A percentile compares a stretch with the other conserved stretches of the same genome.
Evolutionary conservation across 2,888 invertebrate genomes (phyloP).

Genomic region (Callosobruchus maculatus): DNA sequence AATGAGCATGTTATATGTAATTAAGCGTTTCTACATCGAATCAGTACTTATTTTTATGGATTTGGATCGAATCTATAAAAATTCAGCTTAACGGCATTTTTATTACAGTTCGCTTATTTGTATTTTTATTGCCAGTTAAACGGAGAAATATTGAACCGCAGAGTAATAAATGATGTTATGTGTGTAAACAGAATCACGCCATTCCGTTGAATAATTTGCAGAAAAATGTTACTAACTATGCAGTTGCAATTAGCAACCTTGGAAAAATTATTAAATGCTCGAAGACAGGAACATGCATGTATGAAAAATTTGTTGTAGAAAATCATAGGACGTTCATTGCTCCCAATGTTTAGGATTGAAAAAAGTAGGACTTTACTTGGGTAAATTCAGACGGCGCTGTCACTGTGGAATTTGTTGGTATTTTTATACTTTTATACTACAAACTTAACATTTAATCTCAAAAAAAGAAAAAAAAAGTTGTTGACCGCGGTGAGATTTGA

Average conservation of each 20-base stretch:
- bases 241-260: neutral
- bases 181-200: neutral
- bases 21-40: neutral
- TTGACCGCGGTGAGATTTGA: too few relatives aligned
- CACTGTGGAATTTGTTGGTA: too few relatives aligned
- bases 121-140: neutral
- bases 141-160: neutral
- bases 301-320: too few relatives aligned
- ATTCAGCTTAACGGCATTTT: neutral
- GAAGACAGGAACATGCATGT: too few relatives aligned
- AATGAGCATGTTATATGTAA: neutral
- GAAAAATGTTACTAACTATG: neutral
- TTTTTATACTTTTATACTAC: too few relatives aligned
- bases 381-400: too few relatives aligned
- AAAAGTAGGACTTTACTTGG: too few relatives aligned
- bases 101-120: neutral
- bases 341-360: too few relatives aligned
- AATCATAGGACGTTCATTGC: too few relatives aligned
- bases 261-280: too few relatives aligned
- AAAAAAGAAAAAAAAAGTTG: too few relatives aligned
- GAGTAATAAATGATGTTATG: neutral
- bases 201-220: neutral
- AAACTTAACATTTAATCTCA: too few relatives aligned
- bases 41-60: neutral
- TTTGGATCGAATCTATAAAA: neutral